Evolutionary conservation across 2,113 vertebrate genomes (phyloP).

Genomic region (Pyrgilauda ruficollis): DNA sequence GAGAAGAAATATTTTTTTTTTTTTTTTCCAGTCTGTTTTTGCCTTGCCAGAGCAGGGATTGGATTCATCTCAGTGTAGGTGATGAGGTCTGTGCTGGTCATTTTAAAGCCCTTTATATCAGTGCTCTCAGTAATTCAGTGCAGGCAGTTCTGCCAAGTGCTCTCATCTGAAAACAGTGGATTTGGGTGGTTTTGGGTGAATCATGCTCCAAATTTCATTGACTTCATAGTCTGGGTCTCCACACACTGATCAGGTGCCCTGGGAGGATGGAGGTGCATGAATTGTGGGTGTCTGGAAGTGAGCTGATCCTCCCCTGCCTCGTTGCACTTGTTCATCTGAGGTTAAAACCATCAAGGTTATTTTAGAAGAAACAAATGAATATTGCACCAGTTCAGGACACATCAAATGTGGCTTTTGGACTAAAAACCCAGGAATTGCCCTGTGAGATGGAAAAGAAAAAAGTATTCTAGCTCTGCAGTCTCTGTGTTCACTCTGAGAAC

Average conservation of each 20-base stretch:
- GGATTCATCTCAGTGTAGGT: background rate
- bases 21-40: background rate
- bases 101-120: background rate
- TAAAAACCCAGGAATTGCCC: background rate
- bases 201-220: background rate
- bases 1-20: background rate
- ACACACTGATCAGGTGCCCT: background rate
- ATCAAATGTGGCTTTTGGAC: background rate
- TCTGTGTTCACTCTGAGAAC: background rate
- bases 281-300: background rate
- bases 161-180: background rate
- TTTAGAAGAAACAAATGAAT: background rate
- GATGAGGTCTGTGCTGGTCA: background rate
- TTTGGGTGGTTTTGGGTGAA: background rate
- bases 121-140: background rate
- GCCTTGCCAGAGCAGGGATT: background rate
- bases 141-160: background rate
- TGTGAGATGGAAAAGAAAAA: background rate
- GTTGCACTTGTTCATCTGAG: background rate
- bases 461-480: background rate
- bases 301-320: background rate
- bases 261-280: rapidly evolving
- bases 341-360: background rate
- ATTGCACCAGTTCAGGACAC: background rate
- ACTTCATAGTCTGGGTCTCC: background rate